Conservation (phyloP, 1,140 invertebrate species). For the Pectinophora gossypiella region DNA sequence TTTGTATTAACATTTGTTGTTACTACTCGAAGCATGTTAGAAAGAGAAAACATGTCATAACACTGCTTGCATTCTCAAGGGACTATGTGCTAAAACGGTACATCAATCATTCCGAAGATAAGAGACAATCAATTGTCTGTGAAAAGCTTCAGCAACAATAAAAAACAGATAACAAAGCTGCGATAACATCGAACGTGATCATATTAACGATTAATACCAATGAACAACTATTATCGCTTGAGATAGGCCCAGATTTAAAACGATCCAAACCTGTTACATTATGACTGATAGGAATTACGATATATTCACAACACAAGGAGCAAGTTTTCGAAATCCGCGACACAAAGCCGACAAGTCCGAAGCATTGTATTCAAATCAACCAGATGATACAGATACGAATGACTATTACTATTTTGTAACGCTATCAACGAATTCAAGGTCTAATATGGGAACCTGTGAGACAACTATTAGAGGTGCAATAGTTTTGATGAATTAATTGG, state of each 20-base stretch:
- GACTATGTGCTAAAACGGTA: no score
- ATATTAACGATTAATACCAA: neutral
- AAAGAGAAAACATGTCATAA: no score
- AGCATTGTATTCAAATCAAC: conserved; percentile 52
- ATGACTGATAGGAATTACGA: neutral
- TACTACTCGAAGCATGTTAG: no score
- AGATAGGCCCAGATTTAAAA: neutral
- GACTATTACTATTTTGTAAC: neutral
- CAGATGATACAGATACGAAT: conserved; percentile 30
- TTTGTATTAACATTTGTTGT: no score
- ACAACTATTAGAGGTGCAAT: conserved; percentile 13
- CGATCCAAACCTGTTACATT: neutral
- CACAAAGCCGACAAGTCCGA: conserved; percentile 18
- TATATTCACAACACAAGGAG: conserved; percentile 14
- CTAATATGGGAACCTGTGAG: conserved; percentile 12
- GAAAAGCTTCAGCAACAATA: neutral
- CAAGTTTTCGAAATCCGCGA: conserved; percentile 25
- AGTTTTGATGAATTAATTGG: conserved; percentile 11
- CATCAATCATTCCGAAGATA: no score
- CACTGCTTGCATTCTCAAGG: no score
- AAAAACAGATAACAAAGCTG: neutral
- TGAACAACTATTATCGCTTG: neutral
- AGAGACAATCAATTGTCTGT: no score
- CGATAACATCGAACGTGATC: neutral
- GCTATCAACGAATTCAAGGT: conserved; percentile 22